Base-by-base conservation (phyloP, 2,113 vertebrate species). In the Brachionichthys hirsutus region DNA sequence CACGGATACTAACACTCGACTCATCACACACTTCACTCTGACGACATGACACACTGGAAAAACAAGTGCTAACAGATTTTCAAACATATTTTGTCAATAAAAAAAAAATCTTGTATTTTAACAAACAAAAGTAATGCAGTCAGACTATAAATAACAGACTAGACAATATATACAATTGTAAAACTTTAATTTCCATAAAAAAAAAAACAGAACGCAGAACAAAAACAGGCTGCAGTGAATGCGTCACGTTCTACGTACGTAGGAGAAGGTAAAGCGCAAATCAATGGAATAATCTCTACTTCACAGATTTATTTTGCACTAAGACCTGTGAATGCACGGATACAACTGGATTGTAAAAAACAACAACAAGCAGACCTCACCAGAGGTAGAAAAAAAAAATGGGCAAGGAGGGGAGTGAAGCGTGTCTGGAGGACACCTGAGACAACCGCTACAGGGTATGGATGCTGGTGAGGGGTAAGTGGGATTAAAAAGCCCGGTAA, bases 161-260 rank as follows among this genome's bases (percentile, higher is more conserved):
- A 55, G 57, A 62, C 52, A 4, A 36, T 15, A 15, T 16, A 63
- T 43, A 3, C 11, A 0, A 17, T 51, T 65, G 67, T 48, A 38
- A 58, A 66, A 62, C 38, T 82, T 86, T 75, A 87, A 86, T 82
- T 64, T 38, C 24, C 48, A 60, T 71, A 55, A 65, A n/a, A 46
- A 41, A 42, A 50, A 12, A 40, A 48, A 52, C 62, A 24, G 8
- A 35, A 59, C 48, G 16, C 12, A 30, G 10, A 24, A n/a, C 17
- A 72, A 45, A 17, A 40, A 62, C 7, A 24, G 41, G 22, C 38
- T 58, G 38, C 8, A 41, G 49, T 52, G 40, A 53, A 24, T 3
- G 11, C 62, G 67, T 60, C 1, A 20, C 59, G 67, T 49, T 15
- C 11, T 62, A 46, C 11, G 56, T 70, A 63, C 11, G 56, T 70